Percentiles rank a stretch among this genome's conserved stretches.
These are phyloP conservation scores for Hyposoter dolosus DNA, from an alignment of 2,888 invertebrate species.

Conservation along the genomic window DNA sequence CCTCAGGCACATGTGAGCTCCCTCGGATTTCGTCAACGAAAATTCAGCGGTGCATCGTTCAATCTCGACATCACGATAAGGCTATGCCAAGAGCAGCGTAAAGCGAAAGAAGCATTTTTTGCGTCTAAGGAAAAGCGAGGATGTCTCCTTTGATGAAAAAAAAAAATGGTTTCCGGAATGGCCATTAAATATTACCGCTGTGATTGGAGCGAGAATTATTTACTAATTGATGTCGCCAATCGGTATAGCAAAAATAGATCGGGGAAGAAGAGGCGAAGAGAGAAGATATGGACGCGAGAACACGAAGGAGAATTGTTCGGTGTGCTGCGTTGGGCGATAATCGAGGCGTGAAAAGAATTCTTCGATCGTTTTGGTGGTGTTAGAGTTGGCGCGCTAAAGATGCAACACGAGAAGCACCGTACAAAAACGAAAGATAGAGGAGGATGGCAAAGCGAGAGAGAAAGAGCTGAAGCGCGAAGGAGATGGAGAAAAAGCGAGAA, in stretches of 20 bases:
- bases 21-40: conserved; percentile 59
- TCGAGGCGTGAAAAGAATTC: conserved; percentile 68
- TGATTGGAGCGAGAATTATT: too few species aligned
- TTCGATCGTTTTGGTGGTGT: conserved; percentile 59
- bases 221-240: too few species aligned
- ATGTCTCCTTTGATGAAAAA: background rate
- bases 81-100: conserved; percentile 28
- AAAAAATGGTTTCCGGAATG: too few species aligned
- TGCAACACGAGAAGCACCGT: conserved; percentile 38
- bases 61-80: conserved; percentile 23
- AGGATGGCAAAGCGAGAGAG: background rate
- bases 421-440: conserved; percentile 3
- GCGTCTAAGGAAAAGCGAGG: conserved; percentile 50
- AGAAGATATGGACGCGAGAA: conserved; percentile 30
- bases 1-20: conserved; percentile 42
- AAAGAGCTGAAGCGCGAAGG: background rate
- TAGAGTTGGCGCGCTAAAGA: conserved; percentile 51
- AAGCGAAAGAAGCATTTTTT: background rate
- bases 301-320: conserved; percentile 58
- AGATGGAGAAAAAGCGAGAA: conserved; percentile 13
- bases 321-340: conserved; percentile 63
- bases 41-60: conserved; percentile 58
- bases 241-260: background rate
- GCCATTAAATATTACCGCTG: too few species aligned
- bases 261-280: background rate